Conservation (phyloP, 2,797 vertebrate species). For the Syndactyla subalaris region DNA sequence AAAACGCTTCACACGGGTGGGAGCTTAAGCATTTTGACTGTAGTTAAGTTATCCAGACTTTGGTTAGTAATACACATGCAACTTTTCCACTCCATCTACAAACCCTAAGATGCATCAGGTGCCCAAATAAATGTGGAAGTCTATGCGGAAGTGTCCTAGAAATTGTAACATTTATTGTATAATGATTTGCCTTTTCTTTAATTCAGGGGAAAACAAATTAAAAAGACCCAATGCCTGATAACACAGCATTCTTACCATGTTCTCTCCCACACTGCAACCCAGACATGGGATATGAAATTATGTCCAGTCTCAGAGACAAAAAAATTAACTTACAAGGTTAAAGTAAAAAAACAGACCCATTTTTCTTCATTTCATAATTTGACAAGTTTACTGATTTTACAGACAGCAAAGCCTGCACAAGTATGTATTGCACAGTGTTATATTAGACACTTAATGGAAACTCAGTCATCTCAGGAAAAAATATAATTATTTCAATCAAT, state of each 20-base stretch:
- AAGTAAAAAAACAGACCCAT: not conserved
- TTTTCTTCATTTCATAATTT: not conserved
- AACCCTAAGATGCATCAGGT: not conserved
- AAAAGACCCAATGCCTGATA: not conserved
- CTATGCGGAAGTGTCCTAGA: not conserved
- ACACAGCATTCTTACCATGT: not conserved
- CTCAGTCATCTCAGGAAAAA: not conserved
- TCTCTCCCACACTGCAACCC: not conserved
- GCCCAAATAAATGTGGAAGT: not conserved
- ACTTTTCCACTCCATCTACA: not conserved
- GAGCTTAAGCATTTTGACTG: not conserved
- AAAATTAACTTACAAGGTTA: not conserved
- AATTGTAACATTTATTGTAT: not conserved
- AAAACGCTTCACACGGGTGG: not conserved
- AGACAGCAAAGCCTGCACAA: not conserved
- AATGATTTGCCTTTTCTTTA: not conserved
- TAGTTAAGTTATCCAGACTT: not conserved
- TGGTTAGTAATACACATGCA: not conserved
- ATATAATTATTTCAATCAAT: not conserved
- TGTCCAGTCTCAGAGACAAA: not conserved
- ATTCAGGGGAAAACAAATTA: not conserved
- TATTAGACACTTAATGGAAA: not conserved
- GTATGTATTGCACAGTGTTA: not conserved
- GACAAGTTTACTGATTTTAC: not conserved
- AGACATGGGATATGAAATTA: not conserved